Evolutionary conservation across 2,888 invertebrate species (phyloP), one percentile per base, ranked within the genome.

Genomic region (Myopa testacea): DNA sequence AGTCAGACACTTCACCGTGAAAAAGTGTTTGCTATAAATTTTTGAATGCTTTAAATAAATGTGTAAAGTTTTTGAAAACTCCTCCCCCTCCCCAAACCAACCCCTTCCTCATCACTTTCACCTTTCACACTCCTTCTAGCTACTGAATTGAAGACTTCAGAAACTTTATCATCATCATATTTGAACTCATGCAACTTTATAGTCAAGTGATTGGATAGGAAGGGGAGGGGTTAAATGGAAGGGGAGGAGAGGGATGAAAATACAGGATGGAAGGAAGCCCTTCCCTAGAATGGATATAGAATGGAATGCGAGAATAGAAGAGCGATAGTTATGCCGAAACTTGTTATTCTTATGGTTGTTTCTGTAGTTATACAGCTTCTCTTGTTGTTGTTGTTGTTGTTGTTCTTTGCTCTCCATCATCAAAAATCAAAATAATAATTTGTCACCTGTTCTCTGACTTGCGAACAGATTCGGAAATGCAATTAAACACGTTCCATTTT

Each of bases 391-490:
- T 45, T 45, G 45, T 10, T 45, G 45, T 45, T 45, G 45, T 8
- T 45, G 45, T 45, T 45, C 26, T 45, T 45, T 10, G 45, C 45
- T 45, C 7, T 10, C 7, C 4, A 45, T 10, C 50, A 16, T 55
- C 40, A 50, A 65, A 74, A 74, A 65, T 74, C 63, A 52, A 26
- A 74, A 65, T 74, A 65, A 74, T 74, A 74, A 74, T 74, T 74
- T 74, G 74, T 74, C 74, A 74, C 74, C 74, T 74, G 74, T 65
- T 65, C n/a, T 37, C 63, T 63, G 16, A 58, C 45, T 50, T 26
- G 26, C 26, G 26, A 2, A 26, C 26, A 26, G 26, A 2, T 26
- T 16, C 65, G n/a, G 34, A 74, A 60, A 72, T 26, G 71, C 74
- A 74, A 74, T 74, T 74, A 74, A 52, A 65, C 74, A 74, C 74